A percentile compares a stretch with the other conserved stretches of the same genome.
Evolutionary conservation across 1,140 invertebrate genomes (phyloP).

Genomic region (Drosophila nikananu): DNA sequence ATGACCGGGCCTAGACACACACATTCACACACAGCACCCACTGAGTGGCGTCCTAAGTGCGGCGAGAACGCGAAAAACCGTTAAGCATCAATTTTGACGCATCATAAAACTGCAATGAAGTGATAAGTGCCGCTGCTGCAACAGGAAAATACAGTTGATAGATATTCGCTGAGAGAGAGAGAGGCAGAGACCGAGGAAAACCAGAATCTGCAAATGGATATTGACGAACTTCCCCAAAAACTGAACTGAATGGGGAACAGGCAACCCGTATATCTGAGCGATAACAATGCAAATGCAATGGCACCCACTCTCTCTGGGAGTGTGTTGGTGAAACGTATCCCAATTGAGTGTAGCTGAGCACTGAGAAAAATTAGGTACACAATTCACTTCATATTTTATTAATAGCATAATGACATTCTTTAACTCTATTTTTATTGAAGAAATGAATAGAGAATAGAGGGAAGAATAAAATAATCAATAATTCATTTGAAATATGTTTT

Average conservation of each 20-base stretch:
- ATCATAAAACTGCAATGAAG: constrained; percentile 84
- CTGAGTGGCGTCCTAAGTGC: constrained; percentile 70
- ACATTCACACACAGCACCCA: constrained; percentile 10
- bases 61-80: constrained; percentile 77
- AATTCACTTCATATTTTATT: no score
- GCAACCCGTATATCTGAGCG: constrained; percentile 74
- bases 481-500: no score
- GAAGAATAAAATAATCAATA: no score
- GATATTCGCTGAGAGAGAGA: constrained; percentile 47
- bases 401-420: no score
- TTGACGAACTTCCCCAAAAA: constrained; percentile 33
- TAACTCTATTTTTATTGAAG: no score
- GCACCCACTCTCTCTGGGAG: constrained; percentile 8
- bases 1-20: constrained; percentile 41
- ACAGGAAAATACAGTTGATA: constrained; percentile 77
- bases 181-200: constrained; percentile 2
- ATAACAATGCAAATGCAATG: constrained; percentile 82
- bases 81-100: constrained; percentile 84
- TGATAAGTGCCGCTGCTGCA: constrained; percentile 76
- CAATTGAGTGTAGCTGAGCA: not conserved
- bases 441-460: no score
- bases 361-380: no score
- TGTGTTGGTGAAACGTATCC: not conserved
- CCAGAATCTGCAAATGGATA: constrained; percentile 46
- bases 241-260: constrained; percentile 43